Conservation (phyloP, 2,113 vertebrate species). For the Apodemus sylvaticus region DNA sequence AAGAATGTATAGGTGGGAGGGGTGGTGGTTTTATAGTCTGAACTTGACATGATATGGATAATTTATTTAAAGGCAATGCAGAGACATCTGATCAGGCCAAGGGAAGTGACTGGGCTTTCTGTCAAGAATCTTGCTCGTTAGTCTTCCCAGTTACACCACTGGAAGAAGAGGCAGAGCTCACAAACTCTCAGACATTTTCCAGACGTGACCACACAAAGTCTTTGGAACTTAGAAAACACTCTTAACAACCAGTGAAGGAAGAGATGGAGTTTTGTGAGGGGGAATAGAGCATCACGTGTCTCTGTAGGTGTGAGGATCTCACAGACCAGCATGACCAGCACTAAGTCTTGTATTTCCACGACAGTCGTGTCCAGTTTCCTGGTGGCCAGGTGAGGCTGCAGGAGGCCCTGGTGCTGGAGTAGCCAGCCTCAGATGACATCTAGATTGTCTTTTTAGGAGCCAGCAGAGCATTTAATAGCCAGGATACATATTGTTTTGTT, state of each 20-base stretch:
- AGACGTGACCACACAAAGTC: neutral
- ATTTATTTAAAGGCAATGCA: conserved; percentile 81
- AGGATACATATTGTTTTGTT: neutral
- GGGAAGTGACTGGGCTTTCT: conserved; percentile 73
- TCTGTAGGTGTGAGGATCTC: neutral
- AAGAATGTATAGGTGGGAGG: conserved; percentile 62
- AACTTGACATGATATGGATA: conserved; percentile 76
- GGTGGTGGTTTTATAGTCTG: conserved; percentile 70
- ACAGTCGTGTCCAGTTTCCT: neutral
- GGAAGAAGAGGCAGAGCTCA: conserved; percentile 60
- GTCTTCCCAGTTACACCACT: conserved; percentile 71
- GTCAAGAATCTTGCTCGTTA: conserved; percentile 76
- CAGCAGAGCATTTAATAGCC: neutral
- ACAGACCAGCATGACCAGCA: neutral
- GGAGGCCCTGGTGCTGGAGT: neutral
- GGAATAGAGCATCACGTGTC: neutral
- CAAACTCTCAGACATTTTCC: conserved; percentile 52
- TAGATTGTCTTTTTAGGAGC: neutral
- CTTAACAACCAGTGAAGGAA: neutral
- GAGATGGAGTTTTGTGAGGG: neutral
- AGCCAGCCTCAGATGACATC: neutral
- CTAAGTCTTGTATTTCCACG: neutral
- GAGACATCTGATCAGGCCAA: conserved; percentile 76
- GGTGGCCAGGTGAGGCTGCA: neutral
- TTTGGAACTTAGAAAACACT: conserved; percentile 55